Conservation (phyloP, 2,888 invertebrate species). For the Agrilus cyanescens region DNA sequence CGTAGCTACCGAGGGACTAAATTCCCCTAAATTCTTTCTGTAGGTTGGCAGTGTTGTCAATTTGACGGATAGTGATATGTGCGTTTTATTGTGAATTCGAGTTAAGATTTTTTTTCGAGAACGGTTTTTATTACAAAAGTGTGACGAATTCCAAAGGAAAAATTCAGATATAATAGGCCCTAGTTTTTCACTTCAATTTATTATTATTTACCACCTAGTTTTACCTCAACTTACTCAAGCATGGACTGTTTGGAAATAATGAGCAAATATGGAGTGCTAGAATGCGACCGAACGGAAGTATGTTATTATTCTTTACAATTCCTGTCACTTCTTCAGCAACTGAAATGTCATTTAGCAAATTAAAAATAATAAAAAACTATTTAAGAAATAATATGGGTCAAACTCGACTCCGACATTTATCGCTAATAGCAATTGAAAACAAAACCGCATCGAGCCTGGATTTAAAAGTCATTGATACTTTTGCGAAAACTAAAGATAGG, state of each 20-base stretch:
- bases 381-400: conserved; percentile 8
- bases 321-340: conserved; percentile 11
- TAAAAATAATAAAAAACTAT: no score
- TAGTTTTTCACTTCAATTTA: conserved; percentile 15
- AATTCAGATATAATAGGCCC: conserved; percentile 15
- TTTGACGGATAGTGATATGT: no score
- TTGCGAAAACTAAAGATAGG: no score
- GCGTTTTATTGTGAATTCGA: no score
- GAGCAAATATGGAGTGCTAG: conserved; percentile 13
- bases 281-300: conserved; percentile 9
- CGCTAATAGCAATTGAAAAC: conserved; percentile 11
- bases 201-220: conserved; percentile 14
- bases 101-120: no score
- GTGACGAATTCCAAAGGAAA: conserved; percentile 11
- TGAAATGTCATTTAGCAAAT: no score
- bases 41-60: no score
- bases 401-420: conserved; percentile 9
- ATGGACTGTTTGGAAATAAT: conserved; percentile 8
- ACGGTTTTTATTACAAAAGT: conserved; percentile 3
- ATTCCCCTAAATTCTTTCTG: no score
- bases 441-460: no score
- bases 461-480: no score
- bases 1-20: no score
- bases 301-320: conserved; percentile 2
- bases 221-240: conserved; percentile 11